Evolutionary conservation across 2,888 invertebrate species (phyloP), one percentile per base, ranked within the genome.

Genomic region (Andricus quercusramuli): DNA sequence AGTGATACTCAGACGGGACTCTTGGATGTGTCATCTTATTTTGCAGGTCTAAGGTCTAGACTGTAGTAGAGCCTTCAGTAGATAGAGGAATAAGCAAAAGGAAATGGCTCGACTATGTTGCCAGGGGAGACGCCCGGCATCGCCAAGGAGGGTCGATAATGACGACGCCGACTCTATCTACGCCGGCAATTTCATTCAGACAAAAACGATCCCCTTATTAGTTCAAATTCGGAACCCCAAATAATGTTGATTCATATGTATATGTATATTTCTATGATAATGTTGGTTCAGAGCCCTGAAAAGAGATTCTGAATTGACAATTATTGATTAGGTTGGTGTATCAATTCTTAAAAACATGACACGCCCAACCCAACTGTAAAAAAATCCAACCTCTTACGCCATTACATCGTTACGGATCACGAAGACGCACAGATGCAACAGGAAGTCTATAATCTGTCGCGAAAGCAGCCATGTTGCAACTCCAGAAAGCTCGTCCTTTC

Each of bases 41-140:
- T 81, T 59, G 67, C 64, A 20, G 68, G 62, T 78, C 64, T 62
- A 79, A 65, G 1, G 62, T 78, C 56, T 66, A 79, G 76, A 4
- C 17, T 47, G 17, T 25, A 25, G 25, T 47, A 68, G 77, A 80
- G 70, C 37, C 37, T 37, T 37, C 37, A 37, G 37, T 37, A 37
- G 77, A 80, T 37, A 37, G 77, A 80, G 70, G 80, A 80, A 51
- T 80, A 81, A 80, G 83, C 70, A 83, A 84, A 84, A 83, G 81
- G 83, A 83, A 83, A 82, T 83, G 86, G 87, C 84, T 44, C 74
- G 81, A 82, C 80, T 84, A 84, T 88, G 91, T 91, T 91, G 90
- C 90, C 90, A 90, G 86, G 91, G 90, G 90, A 86, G 90, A 90
- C 89, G 88, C 87, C 86, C 83, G 85, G 86, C 88, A 86, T 84